Evolutionary conservation across 53 echinoderm and acorn worm species (phyloP), one percentile per base, ranked within the genome.

Genomic region (Stichopus horrens): DNA sequence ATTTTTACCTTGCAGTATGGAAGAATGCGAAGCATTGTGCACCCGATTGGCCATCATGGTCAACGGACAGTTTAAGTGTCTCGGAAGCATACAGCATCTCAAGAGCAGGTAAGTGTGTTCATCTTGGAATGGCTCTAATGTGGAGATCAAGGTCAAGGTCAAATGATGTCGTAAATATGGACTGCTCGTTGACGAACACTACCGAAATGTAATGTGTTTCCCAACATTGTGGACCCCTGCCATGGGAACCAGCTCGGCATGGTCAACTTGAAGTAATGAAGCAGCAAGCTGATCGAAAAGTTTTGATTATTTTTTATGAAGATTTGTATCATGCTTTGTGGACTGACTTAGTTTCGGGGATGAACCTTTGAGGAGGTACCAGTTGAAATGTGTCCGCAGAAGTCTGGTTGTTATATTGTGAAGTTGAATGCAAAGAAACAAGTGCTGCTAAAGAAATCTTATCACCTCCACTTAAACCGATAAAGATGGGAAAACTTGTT

Each of bases 21-120:
- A 99, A 87, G 99, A 99, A 86, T 99, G 99, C 92, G 99, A 99
- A 74, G 96, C 99, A 2, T 66, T 99, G 55, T 99, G 99, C 74
- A 98, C 98, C 57, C 83, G 98, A 22, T 81, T 98, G 57, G 98
- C 98, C 53, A 98, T 98, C 90, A 98, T 98, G 98, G 98, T 98
- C 10, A 98, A 98, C 74, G 98, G 98, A 19, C 95, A 98, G 63
- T 98, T 98, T 79, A 95, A 98, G 78, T 98, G 98, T 76, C 93
- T 98, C 22, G 98, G 98, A 3, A 98, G 98, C 77, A 95, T 93
- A 21, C 98, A 98, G 80, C 98, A 98, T 90, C 92, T 98, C 4
- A 98, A 98, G 91, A 95, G 95, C 95, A 95, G 92, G 98, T 98
- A 78, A 73, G 92, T 8, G 20, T 16, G 55, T 56, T 14, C 68